These are phyloP conservation scores for Lucilia sericata DNA, from an alignment of 1,140 invertebrate genomes.

Conservation along the genomic window DNA sequence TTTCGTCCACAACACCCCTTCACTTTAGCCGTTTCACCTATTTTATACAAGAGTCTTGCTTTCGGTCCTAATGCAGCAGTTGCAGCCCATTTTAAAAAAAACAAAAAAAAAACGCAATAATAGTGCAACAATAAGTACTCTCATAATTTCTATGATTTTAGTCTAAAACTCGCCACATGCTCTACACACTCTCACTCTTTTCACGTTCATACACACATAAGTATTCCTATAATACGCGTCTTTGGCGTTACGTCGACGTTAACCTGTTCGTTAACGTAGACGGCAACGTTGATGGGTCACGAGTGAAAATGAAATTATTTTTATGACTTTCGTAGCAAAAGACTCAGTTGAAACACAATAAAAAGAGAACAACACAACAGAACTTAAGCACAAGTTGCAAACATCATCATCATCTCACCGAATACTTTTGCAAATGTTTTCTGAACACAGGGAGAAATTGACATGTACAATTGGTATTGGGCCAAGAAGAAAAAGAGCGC, in stretches of 20 bases:
- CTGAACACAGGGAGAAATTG: not conserved
- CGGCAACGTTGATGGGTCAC: not conserved
- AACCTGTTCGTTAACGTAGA: not conserved
- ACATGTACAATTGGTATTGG: not conserved
- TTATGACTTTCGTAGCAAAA: not conserved
- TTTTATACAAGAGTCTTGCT: not conserved
- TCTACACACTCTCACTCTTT: not conserved
- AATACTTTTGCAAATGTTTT: not conserved
- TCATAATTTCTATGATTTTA: constrained; percentile 14
- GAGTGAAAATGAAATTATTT: constrained; percentile 5
- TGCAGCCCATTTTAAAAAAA: not conserved
- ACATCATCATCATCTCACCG: not conserved
- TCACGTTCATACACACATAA: not conserved
- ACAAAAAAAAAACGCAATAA: not conserved
- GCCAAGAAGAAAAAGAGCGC: constrained; percentile 11
- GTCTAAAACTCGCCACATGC: not conserved
- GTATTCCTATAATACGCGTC: not conserved
- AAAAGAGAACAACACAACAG: not conserved
- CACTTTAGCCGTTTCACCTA: too few species aligned
- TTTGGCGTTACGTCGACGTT: not conserved
- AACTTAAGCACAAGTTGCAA: not conserved
- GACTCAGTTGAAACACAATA: constrained; percentile 17
- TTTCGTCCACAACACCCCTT: not conserved
- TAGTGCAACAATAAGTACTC: not conserved
- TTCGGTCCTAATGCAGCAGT: not conserved